Evolutionary conservation across 1,140 invertebrate genomes (phyloP).

Genomic region (Physella acuta): DNA sequence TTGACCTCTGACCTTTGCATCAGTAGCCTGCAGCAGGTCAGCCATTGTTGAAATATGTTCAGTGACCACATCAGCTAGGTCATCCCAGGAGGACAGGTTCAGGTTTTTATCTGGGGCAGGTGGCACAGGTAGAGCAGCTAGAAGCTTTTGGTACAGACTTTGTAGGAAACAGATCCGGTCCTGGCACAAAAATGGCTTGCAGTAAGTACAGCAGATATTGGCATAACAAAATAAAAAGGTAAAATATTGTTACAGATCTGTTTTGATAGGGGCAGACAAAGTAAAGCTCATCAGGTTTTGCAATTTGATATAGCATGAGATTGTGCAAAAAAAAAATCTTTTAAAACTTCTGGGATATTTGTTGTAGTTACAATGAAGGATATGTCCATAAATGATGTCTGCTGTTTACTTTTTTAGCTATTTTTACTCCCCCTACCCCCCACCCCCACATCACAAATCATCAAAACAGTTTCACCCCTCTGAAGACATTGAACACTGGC

Average conservation of each 20-base stretch:
- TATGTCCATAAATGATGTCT: too few relatives aligned
- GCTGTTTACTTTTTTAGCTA: too few relatives aligned
- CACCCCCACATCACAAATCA: too few relatives aligned
- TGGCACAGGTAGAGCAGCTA: constrained; percentile 39
- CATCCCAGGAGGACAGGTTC: constrained; percentile 44
- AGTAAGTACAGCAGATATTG: too few relatives aligned
- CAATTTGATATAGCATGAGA: too few relatives aligned
- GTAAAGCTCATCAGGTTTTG: too few relatives aligned
- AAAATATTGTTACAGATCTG: neutral
- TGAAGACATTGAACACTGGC: too few relatives aligned
- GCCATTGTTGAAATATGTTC: constrained; percentile 48
- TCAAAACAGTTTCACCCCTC: too few relatives aligned
- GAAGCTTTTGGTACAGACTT: constrained; percentile 50
- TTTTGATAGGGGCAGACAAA: neutral
- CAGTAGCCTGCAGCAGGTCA: constrained; percentile 40
- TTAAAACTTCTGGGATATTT: too few relatives aligned
- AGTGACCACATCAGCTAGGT: constrained; percentile 48
- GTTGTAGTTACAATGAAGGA: too few relatives aligned
- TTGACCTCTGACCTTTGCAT: constrained; percentile 48
- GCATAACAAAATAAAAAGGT: neutral
- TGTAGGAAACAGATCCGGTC: constrained; percentile 52
- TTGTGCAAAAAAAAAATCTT: too few relatives aligned
- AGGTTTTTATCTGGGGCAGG: constrained; percentile 36
- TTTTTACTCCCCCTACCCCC: too few relatives aligned
- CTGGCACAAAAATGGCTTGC: constrained; percentile 33